Evolutionary conservation across 2,113 vertebrate genomes (phyloP).

Genomic region (Rhea americana): DNA sequence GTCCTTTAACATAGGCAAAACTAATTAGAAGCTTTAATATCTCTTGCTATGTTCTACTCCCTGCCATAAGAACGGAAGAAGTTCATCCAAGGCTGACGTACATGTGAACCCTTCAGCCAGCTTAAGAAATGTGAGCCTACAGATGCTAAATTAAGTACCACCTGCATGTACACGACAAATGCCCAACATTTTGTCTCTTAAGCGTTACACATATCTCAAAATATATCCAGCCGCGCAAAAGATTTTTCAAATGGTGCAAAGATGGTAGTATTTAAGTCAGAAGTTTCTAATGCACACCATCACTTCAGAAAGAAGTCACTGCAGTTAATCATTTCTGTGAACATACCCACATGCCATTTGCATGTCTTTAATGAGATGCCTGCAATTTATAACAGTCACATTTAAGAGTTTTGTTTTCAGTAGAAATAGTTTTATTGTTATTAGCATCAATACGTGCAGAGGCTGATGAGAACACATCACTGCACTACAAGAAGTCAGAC

Average conservation of each 20-base stretch:
- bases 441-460: neutral
- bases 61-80: neutral
- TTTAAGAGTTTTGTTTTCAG: neutral
- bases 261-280: neutral
- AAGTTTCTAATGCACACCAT: neutral
- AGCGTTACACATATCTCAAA: neutral
- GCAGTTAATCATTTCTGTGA: neutral
- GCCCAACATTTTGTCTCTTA: neutral
- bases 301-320: neutral
- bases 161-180: neutral
- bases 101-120: neutral
- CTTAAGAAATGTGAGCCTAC: neutral
- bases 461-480: neutral
- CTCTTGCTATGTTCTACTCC: neutral
- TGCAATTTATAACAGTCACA: neutral
- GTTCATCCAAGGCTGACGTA: neutral
- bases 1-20: neutral
- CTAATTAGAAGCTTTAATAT: neutral
- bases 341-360: neutral
- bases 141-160: neutral
- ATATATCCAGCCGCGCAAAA: neutral
- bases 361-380: neutral
- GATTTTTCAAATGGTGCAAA: neutral
- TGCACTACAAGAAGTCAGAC: constrained; percentile 57
- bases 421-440: neutral